phyloP scores from a whole-genome alignment of 2,888 invertebrate species.

The Bombylius discolor region DNA sequence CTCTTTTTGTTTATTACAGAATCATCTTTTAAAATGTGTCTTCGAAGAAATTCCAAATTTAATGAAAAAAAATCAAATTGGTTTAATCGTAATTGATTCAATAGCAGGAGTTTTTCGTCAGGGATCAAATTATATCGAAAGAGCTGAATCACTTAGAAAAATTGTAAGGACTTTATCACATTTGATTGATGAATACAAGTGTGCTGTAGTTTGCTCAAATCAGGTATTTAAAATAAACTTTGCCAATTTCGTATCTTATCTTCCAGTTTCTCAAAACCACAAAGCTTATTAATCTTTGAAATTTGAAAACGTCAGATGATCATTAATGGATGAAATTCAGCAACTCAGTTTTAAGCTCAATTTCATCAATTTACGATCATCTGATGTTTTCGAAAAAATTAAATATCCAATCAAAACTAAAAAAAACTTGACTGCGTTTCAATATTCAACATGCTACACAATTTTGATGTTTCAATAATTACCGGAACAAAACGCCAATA shows the following conservation, averaged over 20 bases:
- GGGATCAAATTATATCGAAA: slow-evolving; percentile 35
- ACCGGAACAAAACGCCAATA: too few relatives aligned
- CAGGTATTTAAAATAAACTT: slow-evolving; percentile 41
- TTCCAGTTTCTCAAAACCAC: background rate
- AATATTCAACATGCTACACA: too few relatives aligned
- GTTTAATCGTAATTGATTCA: slow-evolving; percentile 58
- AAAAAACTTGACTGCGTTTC: too few relatives aligned
- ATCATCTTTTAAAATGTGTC: slow-evolving; percentile 43
- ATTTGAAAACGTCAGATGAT: too few relatives aligned
- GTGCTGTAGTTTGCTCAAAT: slow-evolving; percentile 55
- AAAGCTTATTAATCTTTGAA: background rate
- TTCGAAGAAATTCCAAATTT: slow-evolving; percentile 41
- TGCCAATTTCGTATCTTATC: background rate
- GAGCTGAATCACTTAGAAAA: slow-evolving; percentile 44
- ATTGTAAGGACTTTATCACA: slow-evolving; percentile 44
- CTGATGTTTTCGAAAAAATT: too few relatives aligned
- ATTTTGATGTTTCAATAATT: too few relatives aligned
- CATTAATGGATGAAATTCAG: too few relatives aligned
- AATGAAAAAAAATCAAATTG: slow-evolving; percentile 40
- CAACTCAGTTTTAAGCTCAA: too few relatives aligned
- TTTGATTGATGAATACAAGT: slow-evolving; percentile 40
- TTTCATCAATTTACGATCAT: too few relatives aligned
- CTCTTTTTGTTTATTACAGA: slow-evolving; percentile 30
- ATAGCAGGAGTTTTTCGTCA: slow-evolving; percentile 57
- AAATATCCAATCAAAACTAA: too few relatives aligned